These are phyloP conservation scores for Bungarus multicinctus DNA, from an alignment of 2,113 vertebrate genomes.

Conservation along the genomic window DNA sequence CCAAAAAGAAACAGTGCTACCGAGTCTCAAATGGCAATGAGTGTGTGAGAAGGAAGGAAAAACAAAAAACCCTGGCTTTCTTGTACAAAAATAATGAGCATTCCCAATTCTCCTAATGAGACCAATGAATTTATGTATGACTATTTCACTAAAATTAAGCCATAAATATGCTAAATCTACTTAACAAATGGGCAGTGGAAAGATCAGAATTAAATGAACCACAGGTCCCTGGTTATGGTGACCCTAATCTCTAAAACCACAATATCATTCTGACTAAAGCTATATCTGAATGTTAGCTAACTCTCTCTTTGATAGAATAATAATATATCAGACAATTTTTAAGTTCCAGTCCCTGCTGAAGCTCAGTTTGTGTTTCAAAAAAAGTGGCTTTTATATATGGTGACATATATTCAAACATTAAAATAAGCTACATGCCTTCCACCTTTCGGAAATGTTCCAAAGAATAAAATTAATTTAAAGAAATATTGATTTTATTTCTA, in stretches of 20 bases:
- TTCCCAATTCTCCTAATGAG: neutral
- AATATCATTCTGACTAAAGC: neutral
- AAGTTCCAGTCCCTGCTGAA: neutral
- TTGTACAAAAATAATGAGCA: neutral
- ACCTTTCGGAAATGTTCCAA: neutral
- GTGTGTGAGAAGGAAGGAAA: neutral
- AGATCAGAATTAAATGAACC: neutral
- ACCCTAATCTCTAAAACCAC: neutral
- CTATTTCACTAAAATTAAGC: neutral
- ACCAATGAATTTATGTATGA: neutral
- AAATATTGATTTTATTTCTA: slow-evolving; percentile 41
- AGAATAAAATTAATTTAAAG: slow-evolving; percentile 45
- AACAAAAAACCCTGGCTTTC: neutral
- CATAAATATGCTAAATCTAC: neutral
- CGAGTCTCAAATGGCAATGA: neutral
- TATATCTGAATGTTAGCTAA: neutral
- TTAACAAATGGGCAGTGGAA: neutral
- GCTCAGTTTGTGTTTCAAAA: neutral
- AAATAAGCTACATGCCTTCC: neutral
- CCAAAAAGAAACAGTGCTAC: neutral
- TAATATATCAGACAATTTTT: neutral
- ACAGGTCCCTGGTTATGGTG: neutral
- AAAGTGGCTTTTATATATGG: neutral
- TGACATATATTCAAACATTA: neutral
- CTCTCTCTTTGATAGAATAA: neutral